These are phyloP conservation scores for Intellagama lesueurii DNA, from an alignment of 2,797 vertebrate genomes.

Conservation along the genomic window DNA sequence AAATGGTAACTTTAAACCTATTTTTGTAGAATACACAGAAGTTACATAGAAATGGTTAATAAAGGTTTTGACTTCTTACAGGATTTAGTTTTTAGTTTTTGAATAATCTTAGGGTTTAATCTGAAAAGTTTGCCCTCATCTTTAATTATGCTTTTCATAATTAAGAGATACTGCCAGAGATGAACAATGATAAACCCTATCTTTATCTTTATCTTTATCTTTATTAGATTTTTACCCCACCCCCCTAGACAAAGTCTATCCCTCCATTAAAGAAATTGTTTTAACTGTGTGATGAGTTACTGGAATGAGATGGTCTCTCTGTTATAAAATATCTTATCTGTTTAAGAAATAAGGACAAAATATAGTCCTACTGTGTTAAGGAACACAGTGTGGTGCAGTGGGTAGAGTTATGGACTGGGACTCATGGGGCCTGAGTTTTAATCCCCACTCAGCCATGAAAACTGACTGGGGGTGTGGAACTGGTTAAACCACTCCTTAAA, in stretches of 20 bases:
- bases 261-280: constrained; percentile 22
- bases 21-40: neutral
- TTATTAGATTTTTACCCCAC: too few relatives aligned
- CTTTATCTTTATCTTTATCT: too few relatives aligned
- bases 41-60: neutral
- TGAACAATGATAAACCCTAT: constrained; percentile 21
- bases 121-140: constrained; percentile 8
- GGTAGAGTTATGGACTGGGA: too few relatives aligned
- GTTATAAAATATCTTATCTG: neutral
- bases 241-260: too few relatives aligned
- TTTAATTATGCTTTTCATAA: constrained; percentile 29
- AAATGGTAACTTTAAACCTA: neutral
- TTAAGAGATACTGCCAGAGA: neutral
- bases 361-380: neutral
- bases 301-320: neutral
- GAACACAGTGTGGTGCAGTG: neutral
- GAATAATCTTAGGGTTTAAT: neutral
- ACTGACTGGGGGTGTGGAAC: too few relatives aligned
- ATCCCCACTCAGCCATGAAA: too few relatives aligned
- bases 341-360: neutral
- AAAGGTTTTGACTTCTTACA: neutral
- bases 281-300: neutral
- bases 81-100: constrained; percentile 11
- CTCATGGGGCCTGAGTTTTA: too few relatives aligned
- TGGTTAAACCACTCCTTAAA: too few relatives aligned